Evolutionary conservation across 2,888 invertebrate genomes (phyloP).

Genomic region (Ichneumoninae sp.): DNA sequence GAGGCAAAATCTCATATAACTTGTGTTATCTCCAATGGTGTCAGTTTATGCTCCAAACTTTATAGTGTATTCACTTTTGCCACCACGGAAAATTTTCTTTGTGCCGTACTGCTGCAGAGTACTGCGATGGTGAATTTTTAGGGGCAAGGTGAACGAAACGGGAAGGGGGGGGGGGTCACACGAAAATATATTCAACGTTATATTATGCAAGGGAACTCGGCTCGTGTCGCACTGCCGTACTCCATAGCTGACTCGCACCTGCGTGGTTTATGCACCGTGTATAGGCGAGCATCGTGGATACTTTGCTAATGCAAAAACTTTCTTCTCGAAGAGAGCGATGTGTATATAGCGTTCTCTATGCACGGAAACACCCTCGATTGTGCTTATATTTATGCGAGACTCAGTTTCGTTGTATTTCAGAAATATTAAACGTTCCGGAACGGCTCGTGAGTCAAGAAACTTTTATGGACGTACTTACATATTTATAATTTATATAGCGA

Average conservation of each 20-base stretch:
- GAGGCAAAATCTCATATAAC: constrained; percentile 19
- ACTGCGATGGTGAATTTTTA: constrained; percentile 5
- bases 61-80: constrained; percentile 36
- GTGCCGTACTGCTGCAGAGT: constrained; percentile 8
- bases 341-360: constrained; percentile 7
- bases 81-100: constrained; percentile 18
- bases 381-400: constrained; percentile 69
- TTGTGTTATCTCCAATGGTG: constrained; percentile 35
- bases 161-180: constrained; percentile 2
- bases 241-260: constrained; percentile 50
- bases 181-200: constrained; percentile 49
- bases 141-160: background rate
- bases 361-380: constrained; percentile 51
- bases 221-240: constrained; percentile 13
- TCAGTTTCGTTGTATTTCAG: constrained; percentile 61
- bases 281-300: constrained; percentile 47
- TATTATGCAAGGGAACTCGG: constrained; percentile 42
- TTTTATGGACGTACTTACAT: constrained; percentile 52
- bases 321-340: constrained; percentile 43
- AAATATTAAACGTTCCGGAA: constrained; percentile 69
- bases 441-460: constrained; percentile 51
- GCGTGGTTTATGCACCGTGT: constrained; percentile 43
- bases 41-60: constrained; percentile 46
- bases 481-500: background rate
- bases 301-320: constrained; percentile 73